These are phyloP conservation scores for Brachyptera putata DNA, from an alignment of 2,888 invertebrate species.

Conservation along the genomic window DNA sequence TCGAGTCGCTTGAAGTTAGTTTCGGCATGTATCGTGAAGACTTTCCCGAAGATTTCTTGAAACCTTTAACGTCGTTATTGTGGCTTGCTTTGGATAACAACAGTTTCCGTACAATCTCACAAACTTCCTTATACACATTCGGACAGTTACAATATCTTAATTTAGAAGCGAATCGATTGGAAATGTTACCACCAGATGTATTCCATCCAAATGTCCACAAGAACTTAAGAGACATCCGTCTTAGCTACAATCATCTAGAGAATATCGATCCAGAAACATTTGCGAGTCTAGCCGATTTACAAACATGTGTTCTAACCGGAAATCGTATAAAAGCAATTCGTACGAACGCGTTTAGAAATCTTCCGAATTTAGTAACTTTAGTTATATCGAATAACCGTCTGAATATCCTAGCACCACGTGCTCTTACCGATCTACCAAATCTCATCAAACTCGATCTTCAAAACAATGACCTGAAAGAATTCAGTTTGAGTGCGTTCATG, in stretches of 20 bases:
- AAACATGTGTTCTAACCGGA: slow-evolving; percentile 72
- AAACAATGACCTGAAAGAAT: slow-evolving; percentile 66
- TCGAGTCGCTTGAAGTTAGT: slow-evolving; percentile 81
- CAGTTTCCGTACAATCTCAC: slow-evolving; percentile 68
- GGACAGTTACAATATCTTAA: slow-evolving; percentile 73
- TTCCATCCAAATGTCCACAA: slow-evolving; percentile 66
- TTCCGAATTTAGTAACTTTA: slow-evolving; percentile 73
- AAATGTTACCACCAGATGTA: slow-evolving; percentile 62
- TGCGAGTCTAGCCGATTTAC: slow-evolving; percentile 63
- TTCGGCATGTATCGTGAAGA: slow-evolving; percentile 77
- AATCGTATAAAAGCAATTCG: slow-evolving; percentile 70
- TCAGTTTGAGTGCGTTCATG: slow-evolving; percentile 63
- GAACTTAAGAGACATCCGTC: slow-evolving; percentile 69
- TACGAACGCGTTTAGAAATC: slow-evolving; percentile 68
- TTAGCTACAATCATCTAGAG: slow-evolving; percentile 76
- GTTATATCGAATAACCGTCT: slow-evolving; percentile 81
- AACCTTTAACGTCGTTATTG: slow-evolving; percentile 66
- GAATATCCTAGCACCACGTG: slow-evolving; percentile 63
- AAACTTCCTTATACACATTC: slow-evolving; percentile 66
- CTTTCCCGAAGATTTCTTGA: slow-evolving; percentile 71
- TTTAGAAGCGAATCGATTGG: slow-evolving; percentile 78
- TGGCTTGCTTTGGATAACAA: slow-evolving; percentile 88
- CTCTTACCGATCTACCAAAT: slow-evolving; percentile 71
- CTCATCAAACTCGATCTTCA: slow-evolving; percentile 76
- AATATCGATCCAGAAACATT: slow-evolving; percentile 66